Evolutionary conservation across 1,140 invertebrate genomes (phyloP), one percentile per base, ranked within the genome.

Genomic region (Elymnias hypermnestra): DNA sequence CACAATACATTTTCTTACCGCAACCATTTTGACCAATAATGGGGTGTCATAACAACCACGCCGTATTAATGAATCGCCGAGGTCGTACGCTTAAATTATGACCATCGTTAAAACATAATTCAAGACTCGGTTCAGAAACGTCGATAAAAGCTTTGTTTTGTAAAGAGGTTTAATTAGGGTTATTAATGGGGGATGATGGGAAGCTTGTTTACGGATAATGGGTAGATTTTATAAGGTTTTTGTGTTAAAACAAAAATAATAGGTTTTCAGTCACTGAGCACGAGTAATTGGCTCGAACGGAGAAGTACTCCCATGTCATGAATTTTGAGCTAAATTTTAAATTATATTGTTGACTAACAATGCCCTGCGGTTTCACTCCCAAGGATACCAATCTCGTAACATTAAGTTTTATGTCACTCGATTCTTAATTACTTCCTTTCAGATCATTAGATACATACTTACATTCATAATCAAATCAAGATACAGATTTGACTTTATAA

Each of bases 1-100:
- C n/a, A 36, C 33, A 36, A 36, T 19, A 36, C 33, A 36, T 36
- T 36, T 36, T 36, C 33, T 36, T 36, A 21, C 33, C 17, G 33
- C n/a, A 9, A 15, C 29, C 40, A 37, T 51, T 57, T 33, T 52
- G 36, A 37, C 35, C 46, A 46, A 57, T 59, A 59, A 63, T 66
- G 39, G 59, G 39, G 53, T 52, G 53, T 62, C 53, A 57, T 63
- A 66, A 66, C 59, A 57, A 53, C 49, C 53, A 58, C 59, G 59
- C 56, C 57, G 46, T 49, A 52, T 49, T 57, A 66, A 66, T 66
- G 59, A 59, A 62, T 66, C 63, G 41, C 31, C 29, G 40, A 54
- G 54, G 57, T 61, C 55, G 45, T 48, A 26, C 41, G 56, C 57
- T 53, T 66, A 63, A 66, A 57, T 66, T 63, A 66, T 60, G 53